These are phyloP conservation scores for Buphagus erythrorhynchus DNA, from an alignment of 2,797 vertebrate species.

Conservation along the genomic window DNA sequence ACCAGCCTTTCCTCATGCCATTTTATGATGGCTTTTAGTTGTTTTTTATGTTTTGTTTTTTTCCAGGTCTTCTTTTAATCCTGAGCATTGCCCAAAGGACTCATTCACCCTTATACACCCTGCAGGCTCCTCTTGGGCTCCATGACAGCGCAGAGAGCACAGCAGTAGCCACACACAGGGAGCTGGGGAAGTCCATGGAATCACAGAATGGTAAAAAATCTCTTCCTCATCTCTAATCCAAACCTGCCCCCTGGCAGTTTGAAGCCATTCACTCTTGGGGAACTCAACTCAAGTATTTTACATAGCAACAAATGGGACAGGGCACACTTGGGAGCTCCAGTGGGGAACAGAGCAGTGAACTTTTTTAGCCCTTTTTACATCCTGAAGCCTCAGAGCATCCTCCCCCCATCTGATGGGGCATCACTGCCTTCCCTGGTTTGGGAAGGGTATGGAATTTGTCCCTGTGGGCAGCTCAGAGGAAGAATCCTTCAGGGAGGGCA, in stretches of 20 bases:
- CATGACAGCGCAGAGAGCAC: fast-evolving
- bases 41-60: background rate
- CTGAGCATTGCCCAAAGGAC: background rate
- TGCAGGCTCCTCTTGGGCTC: background rate
- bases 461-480: background rate
- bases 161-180: background rate
- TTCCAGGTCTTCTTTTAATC: background rate
- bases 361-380: background rate
- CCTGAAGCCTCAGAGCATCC: background rate
- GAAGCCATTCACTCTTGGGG: background rate
- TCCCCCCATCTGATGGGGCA: background rate
- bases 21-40: background rate
- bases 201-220: background rate
- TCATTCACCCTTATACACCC: background rate
- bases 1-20: background rate
- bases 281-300: background rate
- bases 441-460: background rate
- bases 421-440: background rate
- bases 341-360: background rate
- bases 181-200: background rate
- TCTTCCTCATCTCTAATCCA: background rate
- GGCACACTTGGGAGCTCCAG: background rate
- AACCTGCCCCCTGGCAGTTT: background rate
- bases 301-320: background rate
- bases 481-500: background rate